Evolutionary conservation across 1,140 invertebrate genomes (phyloP).

Genomic region (Lucilia sericata): DNA sequence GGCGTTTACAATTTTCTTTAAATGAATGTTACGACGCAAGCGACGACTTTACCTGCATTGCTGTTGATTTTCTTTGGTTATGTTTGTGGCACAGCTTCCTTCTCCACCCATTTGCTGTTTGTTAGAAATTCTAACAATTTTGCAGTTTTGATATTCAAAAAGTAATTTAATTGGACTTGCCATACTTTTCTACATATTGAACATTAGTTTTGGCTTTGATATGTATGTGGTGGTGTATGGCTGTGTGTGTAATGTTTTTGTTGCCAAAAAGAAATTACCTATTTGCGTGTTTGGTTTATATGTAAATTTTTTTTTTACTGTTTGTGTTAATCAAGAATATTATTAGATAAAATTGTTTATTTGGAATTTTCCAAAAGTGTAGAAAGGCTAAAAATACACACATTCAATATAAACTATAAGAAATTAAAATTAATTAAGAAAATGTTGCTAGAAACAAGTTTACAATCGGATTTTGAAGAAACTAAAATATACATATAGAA

Average conservation of each 20-base stretch:
- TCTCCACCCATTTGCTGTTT: slow-evolving; percentile 14
- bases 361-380: no score
- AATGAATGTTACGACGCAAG: not conserved
- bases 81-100: not conserved
- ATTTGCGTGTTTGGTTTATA: not conserved
- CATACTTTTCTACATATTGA: not conserved
- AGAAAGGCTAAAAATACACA: no score
- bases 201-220: not conserved
- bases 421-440: no score
- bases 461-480: not conserved
- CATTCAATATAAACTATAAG: no score
- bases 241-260: not conserved
- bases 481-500: no score
- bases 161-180: slow-evolving; percentile 26
- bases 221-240: not conserved
- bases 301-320: not conserved
- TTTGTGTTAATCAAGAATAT: not conserved
- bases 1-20: slow-evolving; percentile 14
- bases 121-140: not conserved
- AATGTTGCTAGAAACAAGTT: not conserved
- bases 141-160: slow-evolving; percentile 3
- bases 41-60: not conserved
- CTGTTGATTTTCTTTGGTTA: not conserved
- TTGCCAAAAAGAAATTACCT: not conserved
- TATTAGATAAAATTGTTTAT: not conserved